A percentile compares a stretch with the other conserved stretches of the same genome.
Conservation (phyloP, 2,797 vertebrate genomes). For the Euthynnus affinis region DNA sequence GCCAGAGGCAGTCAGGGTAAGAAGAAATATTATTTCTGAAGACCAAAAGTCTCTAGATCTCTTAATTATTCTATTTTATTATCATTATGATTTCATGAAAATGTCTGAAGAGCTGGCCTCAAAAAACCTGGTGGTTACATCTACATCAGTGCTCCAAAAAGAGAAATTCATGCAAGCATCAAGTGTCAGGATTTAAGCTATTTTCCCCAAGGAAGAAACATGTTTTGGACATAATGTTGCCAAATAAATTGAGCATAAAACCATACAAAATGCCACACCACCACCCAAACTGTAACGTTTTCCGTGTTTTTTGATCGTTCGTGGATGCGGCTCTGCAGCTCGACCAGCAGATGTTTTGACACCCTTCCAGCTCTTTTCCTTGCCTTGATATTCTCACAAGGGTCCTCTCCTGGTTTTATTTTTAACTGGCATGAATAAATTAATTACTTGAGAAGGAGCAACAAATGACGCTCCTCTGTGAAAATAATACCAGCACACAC, state of each 20-base stretch:
- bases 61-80: neutral
- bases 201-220: constrained; percentile 13
- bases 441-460: constrained; percentile 72
- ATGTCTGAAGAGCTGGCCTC: constrained; percentile 6
- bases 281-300: constrained; percentile 12
- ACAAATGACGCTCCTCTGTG: constrained; percentile 60
- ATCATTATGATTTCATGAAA: neutral
- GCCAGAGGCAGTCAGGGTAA: neutral
- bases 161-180: constrained; percentile 18
- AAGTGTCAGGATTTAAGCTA: constrained; percentile 16
- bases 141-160: constrained; percentile 19
- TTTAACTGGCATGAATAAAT: constrained; percentile 74
- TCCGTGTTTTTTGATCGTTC: constrained; percentile 1
- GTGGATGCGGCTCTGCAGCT: constrained; percentile 20
- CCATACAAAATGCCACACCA: neutral
- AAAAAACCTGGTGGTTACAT: constrained; percentile 18
- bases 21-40: neutral
- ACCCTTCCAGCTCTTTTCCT: constrained; percentile 56
- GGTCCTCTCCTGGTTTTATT: constrained; percentile 68
- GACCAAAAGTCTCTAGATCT: neutral
- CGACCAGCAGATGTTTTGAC: constrained; percentile 64
- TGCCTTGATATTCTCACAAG: constrained; percentile 57
- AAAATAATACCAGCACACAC: constrained; percentile 54
- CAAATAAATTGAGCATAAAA: constrained; percentile 34
- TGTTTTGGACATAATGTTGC: constrained; percentile 19